These are phyloP conservation scores for Molothrus aeneus DNA, from an alignment of 2,797 vertebrate species.

Conservation along the genomic window DNA sequence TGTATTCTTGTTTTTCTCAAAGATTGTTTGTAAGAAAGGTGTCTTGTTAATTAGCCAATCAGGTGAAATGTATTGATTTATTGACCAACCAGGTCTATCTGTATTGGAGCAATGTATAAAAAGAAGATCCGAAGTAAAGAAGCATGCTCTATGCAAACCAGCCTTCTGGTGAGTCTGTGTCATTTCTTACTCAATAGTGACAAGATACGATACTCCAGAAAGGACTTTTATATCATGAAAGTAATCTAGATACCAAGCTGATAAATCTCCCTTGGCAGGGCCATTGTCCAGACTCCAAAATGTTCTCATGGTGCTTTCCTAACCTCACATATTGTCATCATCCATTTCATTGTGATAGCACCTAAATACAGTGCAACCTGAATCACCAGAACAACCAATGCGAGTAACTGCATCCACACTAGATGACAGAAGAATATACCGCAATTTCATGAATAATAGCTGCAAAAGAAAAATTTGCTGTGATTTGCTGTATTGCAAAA, in stretches of 20 bases:
- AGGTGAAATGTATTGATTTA: not conserved
- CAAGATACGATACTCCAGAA: not conserved
- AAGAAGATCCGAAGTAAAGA: not conserved
- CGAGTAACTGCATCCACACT: not conserved
- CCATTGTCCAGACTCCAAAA: not conserved
- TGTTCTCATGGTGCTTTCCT: not conserved
- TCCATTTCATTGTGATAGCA: not conserved
- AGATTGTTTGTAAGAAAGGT: not conserved
- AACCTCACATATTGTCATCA: not conserved
- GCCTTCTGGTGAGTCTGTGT: not conserved
- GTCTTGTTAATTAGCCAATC: not conserved
- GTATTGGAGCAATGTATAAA: not conserved
- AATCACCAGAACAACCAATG: not conserved
- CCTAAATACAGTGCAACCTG: not conserved
- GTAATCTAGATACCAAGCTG: not conserved
- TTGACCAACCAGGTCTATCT: not conserved
- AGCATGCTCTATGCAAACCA: not conserved
- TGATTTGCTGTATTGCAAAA: not conserved
- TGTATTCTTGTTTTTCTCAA: not conserved
- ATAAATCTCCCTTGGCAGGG: not conserved
- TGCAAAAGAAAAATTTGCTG: not conserved
- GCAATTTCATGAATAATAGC: not conserved
- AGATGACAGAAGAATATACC: not conserved
- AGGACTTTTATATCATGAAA: not conserved
- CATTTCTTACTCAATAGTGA: not conserved